Percentiles rank a stretch among this genome's conserved stretches.
phyloP scores from a whole-genome alignment of 2,113 vertebrate genomes.

The Nesospiza acunhae region DNA sequence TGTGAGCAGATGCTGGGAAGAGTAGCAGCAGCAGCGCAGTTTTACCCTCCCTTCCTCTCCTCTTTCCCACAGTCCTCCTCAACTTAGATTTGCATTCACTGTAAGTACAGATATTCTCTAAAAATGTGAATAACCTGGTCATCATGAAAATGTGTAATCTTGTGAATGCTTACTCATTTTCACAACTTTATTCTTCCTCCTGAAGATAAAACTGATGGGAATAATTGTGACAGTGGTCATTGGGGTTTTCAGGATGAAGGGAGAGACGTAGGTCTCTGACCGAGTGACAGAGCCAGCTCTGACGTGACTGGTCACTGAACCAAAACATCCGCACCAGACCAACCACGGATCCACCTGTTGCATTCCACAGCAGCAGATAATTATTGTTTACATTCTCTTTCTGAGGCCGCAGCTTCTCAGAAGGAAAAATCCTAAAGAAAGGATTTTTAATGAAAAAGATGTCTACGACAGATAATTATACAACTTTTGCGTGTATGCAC shows the following conservation, averaged over 20 bases:
- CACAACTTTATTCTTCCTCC: background rate
- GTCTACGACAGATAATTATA: background rate
- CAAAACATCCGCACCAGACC: no score
- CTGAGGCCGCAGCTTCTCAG: no score
- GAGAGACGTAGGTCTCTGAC: no score
- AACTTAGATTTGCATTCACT: background rate
- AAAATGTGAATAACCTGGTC: background rate
- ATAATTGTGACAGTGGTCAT: background rate
- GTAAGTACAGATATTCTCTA: background rate
- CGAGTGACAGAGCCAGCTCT: no score
- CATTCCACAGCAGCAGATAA: no score
- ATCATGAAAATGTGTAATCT: background rate
- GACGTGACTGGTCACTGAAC: no score
- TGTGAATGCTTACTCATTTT: background rate
- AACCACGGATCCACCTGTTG: no score
- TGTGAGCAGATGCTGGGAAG: background rate
- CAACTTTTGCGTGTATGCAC: background rate
- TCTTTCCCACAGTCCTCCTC: background rate
- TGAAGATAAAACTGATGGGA: background rate
- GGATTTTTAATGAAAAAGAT: no score
- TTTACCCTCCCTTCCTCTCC: background rate
- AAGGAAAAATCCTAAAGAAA: no score
- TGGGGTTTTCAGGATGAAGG: no score
- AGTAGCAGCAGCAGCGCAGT: fast-evolving
- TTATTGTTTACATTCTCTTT: no score